Evolutionary conservation across 1,140 invertebrate species (phyloP), one percentile per base, ranked within the genome.

Genomic region (Lordiphosa mommai): DNA sequence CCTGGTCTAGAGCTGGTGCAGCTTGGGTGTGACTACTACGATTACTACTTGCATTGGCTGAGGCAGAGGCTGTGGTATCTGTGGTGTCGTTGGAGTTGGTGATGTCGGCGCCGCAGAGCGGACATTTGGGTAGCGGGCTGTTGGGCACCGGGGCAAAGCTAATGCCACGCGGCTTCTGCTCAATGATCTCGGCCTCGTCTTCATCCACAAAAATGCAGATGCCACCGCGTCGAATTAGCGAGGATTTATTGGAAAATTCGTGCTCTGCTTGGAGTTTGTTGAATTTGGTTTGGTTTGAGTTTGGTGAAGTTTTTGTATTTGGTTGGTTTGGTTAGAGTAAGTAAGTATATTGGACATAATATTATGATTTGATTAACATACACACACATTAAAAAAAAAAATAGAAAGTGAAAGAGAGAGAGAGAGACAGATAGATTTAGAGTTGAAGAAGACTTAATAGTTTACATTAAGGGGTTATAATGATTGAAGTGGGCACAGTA

Each of bases 161-260:
- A 34, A 84, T 77, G 61, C 79, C 72, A 6, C 65, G 73, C 16
- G 79, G 53, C 41, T 68, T 84, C 36, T 79, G 76, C 50, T 80
- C 76, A 68, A 67, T 43, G 50, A 20, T 61, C 34, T 87, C 74
- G 57, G 79, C 71, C 56, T 88, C 87, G 32, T 88, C 87, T 57
- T 87, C 87, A 80, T 88, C 87, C 63, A 88, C 84, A 79, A 88
- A 88, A 50, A 88, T 88, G 68, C 87, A 88, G 65, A 88, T 88
- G 67, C 87, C 87, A 43, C 87, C 87, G 58, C 87, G 87, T 72
- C 87, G 73, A 55, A 87, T 88, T 32, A 88, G 71, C 47, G 87
- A 88, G 49, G 87, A 84, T 76, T 87, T 87, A 56, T 80, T 80
- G 34, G 72, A 82, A 65, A 80, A 88, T 46, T 88, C 82, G 50